These are phyloP conservation scores for Cinclus cinclus DNA, from an alignment of 2,113 vertebrate genomes.

Conservation along the genomic window DNA sequence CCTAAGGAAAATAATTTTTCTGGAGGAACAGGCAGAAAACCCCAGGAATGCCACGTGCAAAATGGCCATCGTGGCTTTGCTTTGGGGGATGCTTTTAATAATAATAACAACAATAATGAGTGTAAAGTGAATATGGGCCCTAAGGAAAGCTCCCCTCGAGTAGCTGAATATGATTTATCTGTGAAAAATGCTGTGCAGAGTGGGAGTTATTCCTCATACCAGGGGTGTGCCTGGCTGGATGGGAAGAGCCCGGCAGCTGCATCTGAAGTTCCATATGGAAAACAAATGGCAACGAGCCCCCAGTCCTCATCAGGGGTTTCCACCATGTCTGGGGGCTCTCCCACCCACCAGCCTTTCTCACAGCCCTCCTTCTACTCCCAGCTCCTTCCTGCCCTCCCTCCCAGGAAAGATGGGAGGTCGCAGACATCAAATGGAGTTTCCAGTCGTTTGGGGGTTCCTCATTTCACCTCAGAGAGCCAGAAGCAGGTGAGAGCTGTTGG, in stretches of 20 bases:
- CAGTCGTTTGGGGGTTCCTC: not conserved
- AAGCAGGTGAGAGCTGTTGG: not conserved
- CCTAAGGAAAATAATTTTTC: slow-evolving; percentile 24
- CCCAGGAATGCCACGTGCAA: not conserved
- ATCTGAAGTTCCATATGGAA: not conserved
- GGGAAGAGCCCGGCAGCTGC: not conserved
- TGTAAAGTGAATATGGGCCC: not conserved
- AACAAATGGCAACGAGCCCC: not conserved
- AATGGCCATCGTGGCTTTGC: not conserved
- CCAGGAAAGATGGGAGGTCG: slow-evolving; percentile 3
- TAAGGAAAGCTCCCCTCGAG: not conserved
- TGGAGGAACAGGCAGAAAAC: not conserved
- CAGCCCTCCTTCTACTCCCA: slow-evolving; percentile 25
- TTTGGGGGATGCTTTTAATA: not conserved
- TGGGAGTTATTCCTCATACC: not conserved
- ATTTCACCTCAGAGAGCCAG: not conserved
- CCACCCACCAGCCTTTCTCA: not conserved
- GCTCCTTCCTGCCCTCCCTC: not conserved
- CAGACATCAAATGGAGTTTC: not conserved
- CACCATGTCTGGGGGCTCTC: not conserved
- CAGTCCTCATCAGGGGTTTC: slow-evolving; percentile 37
- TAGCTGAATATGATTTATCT: not conserved
- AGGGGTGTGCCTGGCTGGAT: not conserved
- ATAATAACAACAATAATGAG: not conserved
- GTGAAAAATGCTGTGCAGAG: not conserved